phyloP scores from a whole-genome alignment of 1,140 invertebrate genomes.

The Lucilia cuprina region DNA sequence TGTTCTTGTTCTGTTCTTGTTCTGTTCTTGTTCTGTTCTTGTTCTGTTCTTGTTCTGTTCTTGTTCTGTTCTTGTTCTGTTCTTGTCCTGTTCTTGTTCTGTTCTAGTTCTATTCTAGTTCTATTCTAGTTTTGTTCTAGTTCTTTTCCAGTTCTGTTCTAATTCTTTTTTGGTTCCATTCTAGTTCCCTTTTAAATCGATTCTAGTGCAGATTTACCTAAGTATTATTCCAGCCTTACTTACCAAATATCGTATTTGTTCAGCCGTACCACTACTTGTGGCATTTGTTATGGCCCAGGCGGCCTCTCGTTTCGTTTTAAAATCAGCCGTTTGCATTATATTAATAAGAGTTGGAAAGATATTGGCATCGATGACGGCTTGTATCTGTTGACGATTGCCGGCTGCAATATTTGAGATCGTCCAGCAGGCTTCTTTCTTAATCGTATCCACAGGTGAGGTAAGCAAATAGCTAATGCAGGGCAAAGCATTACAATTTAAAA shows the following conservation, averaged over 20 bases:
- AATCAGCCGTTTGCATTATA: constrained; percentile 90
- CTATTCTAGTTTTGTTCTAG: no score
- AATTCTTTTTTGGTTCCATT: no score
- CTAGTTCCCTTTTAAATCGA: no score
- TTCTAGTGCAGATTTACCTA: no score
- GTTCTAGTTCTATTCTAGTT: no score
- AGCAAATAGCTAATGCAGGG: constrained; percentile 85
- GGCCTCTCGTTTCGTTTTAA: constrained; percentile 96
- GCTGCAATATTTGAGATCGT: constrained; percentile 98
- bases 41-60: no score
- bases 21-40: no score
- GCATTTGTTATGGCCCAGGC: constrained; percentile 99
- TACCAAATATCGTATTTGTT: constrained; percentile 82
- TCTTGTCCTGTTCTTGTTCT: no score
- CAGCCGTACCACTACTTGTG: constrained; percentile 91
- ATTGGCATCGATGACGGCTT: constrained; percentile 95
- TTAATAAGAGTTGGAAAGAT: constrained; percentile 93
- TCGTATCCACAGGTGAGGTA: constrained; percentile 80
- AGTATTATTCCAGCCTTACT: neutral
- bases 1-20: no score
- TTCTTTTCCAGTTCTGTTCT: no score
- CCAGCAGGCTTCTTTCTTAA: constrained; percentile 98
- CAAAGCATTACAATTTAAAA: constrained; percentile 89
- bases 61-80: no score
- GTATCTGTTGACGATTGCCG: constrained; percentile 91